These are phyloP conservation scores for Helostoma temminkii DNA, from an alignment of 2,797 vertebrate genomes.

Conservation along the genomic window DNA sequence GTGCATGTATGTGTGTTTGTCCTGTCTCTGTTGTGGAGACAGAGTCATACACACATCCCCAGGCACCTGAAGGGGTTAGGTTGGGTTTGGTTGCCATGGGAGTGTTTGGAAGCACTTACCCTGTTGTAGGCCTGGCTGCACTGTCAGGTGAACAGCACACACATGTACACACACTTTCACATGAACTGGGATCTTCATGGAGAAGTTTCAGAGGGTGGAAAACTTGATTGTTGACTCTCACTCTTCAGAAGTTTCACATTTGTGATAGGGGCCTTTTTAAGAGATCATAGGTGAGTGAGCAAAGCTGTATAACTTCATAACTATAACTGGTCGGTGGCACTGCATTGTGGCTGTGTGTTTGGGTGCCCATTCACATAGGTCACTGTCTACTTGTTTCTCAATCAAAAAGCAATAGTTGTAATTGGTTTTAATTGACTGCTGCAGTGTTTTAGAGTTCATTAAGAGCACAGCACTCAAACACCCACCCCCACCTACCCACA, in stretches of 20 bases:
- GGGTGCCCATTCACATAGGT: constrained; percentile 16
- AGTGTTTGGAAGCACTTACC: constrained; percentile 74
- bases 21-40: constrained; percentile 73
- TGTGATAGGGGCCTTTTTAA: constrained; percentile 53
- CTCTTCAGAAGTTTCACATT: constrained; percentile 52
- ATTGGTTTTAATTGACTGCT: constrained; percentile 76
- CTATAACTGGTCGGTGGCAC: constrained; percentile 46
- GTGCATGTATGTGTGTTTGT: constrained; percentile 32
- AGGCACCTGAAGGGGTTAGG: constrained; percentile 70
- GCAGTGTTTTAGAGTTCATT: constrained; percentile 47
- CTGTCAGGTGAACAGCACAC: constrained; percentile 67
- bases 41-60: constrained; percentile 61
- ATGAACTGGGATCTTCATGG: constrained; percentile 12
- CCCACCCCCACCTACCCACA: constrained; percentile 24
- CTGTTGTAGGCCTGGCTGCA: constrained; percentile 31
- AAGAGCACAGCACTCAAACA: constrained; percentile 20
- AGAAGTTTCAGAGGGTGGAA: constrained; percentile 40
- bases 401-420: constrained; percentile 59
- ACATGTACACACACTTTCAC: constrained; percentile 17
- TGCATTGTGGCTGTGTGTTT: constrained; percentile 25
- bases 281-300: constrained; percentile 62
- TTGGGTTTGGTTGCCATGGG: constrained; percentile 75
- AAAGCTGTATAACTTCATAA: constrained; percentile 65
- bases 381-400: constrained; percentile 12
- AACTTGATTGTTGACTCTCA: constrained; percentile 61